Evolutionary conservation across 2,888 invertebrate species (phyloP).

Genomic region (Microctonus hyperodae): DNA sequence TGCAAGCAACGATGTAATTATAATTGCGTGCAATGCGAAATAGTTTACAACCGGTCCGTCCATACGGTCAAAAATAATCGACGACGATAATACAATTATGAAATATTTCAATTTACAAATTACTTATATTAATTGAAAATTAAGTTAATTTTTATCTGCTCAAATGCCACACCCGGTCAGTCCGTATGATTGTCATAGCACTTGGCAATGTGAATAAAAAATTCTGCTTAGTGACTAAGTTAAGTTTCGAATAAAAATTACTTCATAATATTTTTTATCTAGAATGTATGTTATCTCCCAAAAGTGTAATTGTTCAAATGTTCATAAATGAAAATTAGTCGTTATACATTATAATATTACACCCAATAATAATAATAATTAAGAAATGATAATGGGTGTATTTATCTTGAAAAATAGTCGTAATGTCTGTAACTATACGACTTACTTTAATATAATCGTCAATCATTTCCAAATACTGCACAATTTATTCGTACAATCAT

Average conservation of each 20-base stretch:
- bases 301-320: conserved; percentile 26
- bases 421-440: not conserved
- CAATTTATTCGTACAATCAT: not conserved
- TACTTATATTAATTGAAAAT: not conserved
- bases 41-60: conserved; percentile 38
- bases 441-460: not conserved
- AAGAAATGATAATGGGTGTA: not conserved
- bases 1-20: not conserved
- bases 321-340: conserved; percentile 23
- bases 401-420: not conserved
- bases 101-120: not conserved
- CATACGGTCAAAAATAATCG: conserved; percentile 33
- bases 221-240: not conserved
- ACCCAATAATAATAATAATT: not conserved
- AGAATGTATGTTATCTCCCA: conserved; percentile 5
- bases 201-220: not conserved
- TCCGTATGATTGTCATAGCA: not conserved
- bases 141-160: not conserved
- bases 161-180: not conserved
- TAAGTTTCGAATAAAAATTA: not conserved
- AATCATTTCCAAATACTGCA: not conserved
- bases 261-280: not conserved
- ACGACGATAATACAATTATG: conserved; percentile 26
- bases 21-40: conserved; percentile 27
- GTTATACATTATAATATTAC: conserved; percentile 5